Percentiles rank a stretch among this genome's conserved stretches.
Conservation (phyloP, 64 coral and sea anemone genomes). For the Catalaphyllia jardinei region DNA sequence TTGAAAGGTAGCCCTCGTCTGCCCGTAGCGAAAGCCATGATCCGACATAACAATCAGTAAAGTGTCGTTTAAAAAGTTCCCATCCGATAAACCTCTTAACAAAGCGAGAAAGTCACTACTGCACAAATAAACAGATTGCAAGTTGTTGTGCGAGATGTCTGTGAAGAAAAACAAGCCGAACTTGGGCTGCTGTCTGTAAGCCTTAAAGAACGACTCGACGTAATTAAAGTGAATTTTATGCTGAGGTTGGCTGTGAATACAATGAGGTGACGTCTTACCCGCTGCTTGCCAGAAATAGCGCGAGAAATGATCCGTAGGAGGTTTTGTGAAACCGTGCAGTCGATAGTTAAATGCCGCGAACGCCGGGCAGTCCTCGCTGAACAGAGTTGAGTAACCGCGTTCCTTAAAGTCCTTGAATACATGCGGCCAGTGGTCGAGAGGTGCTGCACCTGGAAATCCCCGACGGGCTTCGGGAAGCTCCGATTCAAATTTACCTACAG, state of each 20-base stretch:
- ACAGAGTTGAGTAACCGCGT: conserved; percentile 82
- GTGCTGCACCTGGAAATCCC: background rate
- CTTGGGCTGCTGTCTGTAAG: conserved; percentile 74
- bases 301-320: conserved; percentile 89
- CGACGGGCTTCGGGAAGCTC: conserved; percentile 26
- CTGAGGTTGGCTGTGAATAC: conserved; percentile 77
- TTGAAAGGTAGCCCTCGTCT: conserved; percentile 74
- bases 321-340: conserved; percentile 80
- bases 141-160: conserved; percentile 75
- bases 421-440: conserved; percentile 57
- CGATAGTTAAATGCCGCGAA: conserved; percentile 87
- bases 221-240: conserved; percentile 91
- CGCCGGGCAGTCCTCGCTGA: conserved; percentile 76
- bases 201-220: conserved; percentile 80
- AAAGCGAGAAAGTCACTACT: conserved; percentile 61
- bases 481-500: conserved; percentile 43
- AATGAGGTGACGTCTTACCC: conserved; percentile 45
- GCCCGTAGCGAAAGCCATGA: conserved; percentile 86
- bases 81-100: conserved; percentile 63
- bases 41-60: conserved; percentile 84
- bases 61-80: conserved; percentile 77
- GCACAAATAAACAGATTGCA: conserved; percentile 45
- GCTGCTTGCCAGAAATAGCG: conserved; percentile 93
- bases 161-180: conserved; percentile 88
- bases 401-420: conserved; percentile 71